phyloP scores from a whole-genome alignment of 2,888 invertebrate genomes.

The Conops quadrifasciatus region DNA sequence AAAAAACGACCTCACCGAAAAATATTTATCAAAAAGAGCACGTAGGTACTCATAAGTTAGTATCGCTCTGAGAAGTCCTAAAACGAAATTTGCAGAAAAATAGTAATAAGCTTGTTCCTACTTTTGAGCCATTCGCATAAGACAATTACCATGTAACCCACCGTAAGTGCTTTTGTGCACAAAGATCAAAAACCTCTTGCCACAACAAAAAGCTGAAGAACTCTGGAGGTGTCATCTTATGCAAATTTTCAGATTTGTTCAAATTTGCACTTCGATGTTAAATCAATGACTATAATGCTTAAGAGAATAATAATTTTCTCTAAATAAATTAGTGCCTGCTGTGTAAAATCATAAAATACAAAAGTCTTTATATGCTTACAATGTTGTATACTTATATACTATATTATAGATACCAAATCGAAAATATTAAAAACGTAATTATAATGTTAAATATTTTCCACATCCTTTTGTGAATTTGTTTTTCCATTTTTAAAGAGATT shows the following conservation, averaged over 20 bases:
- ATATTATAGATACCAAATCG: too few species aligned
- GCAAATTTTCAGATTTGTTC: slow-evolving; percentile 25
- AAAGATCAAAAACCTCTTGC: not conserved
- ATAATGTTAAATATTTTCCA: too few species aligned
- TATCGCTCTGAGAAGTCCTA: too few species aligned
- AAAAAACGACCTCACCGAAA: too few species aligned
- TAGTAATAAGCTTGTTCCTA: too few species aligned
- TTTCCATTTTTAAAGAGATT: too few species aligned
- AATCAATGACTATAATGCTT: slow-evolving; percentile 14
- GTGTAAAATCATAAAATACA: not conserved
- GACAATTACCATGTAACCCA: slow-evolving; percentile 13
- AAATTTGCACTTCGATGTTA: slow-evolving; percentile 41
- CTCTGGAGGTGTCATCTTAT: slow-evolving; percentile 45
- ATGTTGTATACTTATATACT: too few species aligned
- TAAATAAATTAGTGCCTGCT: slow-evolving; percentile 24
- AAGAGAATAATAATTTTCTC: slow-evolving; percentile 31
- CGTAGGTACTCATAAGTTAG: too few species aligned
- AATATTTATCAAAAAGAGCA: too few species aligned
- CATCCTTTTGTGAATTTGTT: too few species aligned
- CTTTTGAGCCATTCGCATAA: too few species aligned
- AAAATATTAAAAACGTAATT: too few species aligned
- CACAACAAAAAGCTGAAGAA: slow-evolving; percentile 33
- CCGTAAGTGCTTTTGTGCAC: not conserved
- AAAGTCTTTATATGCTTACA: not conserved
- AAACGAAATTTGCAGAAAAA: not conserved